Base-by-base conservation (phyloP, 1,140 invertebrate species). In the Anagrus nilaparvatae region DNA sequence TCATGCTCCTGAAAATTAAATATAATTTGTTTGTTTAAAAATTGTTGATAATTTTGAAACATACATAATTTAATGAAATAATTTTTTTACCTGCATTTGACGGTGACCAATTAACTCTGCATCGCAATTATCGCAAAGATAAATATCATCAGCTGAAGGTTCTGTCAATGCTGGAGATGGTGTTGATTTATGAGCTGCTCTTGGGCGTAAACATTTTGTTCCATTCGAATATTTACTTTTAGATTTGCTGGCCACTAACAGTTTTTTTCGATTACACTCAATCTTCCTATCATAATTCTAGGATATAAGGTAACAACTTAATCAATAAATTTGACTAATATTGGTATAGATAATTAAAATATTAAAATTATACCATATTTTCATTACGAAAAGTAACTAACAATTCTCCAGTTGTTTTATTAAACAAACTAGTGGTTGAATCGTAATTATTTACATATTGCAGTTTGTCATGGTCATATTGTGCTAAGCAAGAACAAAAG, bases 301-400 rank as follows among this genome's bases (percentile, higher is more conserved):
- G 3, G 49, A 53, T 23, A 16, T 37, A 9, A 9, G 24, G 5
- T 12, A 7, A 7, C 24, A 25, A 7, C 24, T 25, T 7, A 25
- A 25, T 12, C 5, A 7, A 25, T 25, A 25, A 5, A 25, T 25
- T 25, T 25, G 5, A 7, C 24, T 7, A 35, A 40, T 8, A 33
- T 3, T 4, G 25, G 3, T 23, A 3, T 27, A 8, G 21, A 17
- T 29, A 36, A 23, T 32, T 7, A 13, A 27, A 40, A 21, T 31
- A 36, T 16, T 25, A 13, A 35, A 37, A 34, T 16, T 20, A 41
- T 47, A 76, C 73, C 66, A 81, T 73, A 53, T 83, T 82, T 54
- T 82, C 79, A 65, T 83, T 83, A 23, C 80, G 71, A 63, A 84
- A 83, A 37, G 80, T 84, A 2, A 82, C 79, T 33, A 84, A 53